phyloP scores from a whole-genome alignment of 2,888 invertebrate species.

The Micoletzkya japonica region DNA sequence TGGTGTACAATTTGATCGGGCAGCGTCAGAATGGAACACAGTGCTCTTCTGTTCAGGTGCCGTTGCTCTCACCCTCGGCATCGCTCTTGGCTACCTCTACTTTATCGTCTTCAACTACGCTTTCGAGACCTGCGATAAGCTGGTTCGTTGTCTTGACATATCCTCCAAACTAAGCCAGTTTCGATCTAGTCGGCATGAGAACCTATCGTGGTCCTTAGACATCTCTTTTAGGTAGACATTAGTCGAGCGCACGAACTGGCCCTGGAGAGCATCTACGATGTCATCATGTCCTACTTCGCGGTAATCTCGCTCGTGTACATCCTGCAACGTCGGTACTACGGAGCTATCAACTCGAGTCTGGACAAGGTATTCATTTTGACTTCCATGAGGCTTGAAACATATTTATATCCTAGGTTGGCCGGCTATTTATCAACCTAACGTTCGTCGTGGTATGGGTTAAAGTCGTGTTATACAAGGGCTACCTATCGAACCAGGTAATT shows the following conservation, averaged over 20 bases:
- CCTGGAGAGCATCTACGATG: conserved; percentile 53
- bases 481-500: conserved; percentile 58
- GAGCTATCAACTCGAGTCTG: conserved; percentile 55
- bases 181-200: too few relatives aligned
- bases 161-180: too few relatives aligned
- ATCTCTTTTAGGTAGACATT: conserved; percentile 18
- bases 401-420: conserved; percentile 41
- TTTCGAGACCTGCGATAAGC: conserved; percentile 50
- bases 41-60: too few relatives aligned
- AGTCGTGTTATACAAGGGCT: conserved; percentile 60
- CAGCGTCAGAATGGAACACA: too few relatives aligned
- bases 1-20: too few relatives aligned
- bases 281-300: conserved; percentile 59
- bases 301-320: conserved; percentile 54
- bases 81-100: conserved; percentile 59
- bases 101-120: conserved; percentile 58
- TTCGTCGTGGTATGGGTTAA: conserved; percentile 60
- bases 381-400: too few relatives aligned
- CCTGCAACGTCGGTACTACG: conserved; percentile 59
- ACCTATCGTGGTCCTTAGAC: too few relatives aligned
- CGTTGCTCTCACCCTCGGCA: conserved; percentile 58
- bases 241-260: conserved; percentile 41
- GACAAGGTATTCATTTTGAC: too few relatives aligned
- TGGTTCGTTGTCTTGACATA: conserved; percentile 26
- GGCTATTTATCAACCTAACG: conserved; percentile 59